These are phyloP conservation scores for Melanargia galathea DNA, from an alignment of 2,888 invertebrate species.

Conservation along the genomic window DNA sequence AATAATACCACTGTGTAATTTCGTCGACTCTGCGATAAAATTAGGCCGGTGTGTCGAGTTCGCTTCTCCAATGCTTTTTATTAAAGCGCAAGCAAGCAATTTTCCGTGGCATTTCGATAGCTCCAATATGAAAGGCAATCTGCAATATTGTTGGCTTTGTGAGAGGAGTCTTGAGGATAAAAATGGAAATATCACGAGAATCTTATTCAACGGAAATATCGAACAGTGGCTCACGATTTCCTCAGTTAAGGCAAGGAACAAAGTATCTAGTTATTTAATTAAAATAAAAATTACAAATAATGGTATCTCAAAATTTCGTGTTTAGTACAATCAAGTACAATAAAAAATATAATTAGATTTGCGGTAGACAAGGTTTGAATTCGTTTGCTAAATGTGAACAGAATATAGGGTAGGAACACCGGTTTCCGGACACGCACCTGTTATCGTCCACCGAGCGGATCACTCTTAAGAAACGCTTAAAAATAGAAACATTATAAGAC, in stretches of 20 bases:
- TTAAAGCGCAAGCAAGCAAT: too few relatives aligned
- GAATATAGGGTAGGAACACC: too few relatives aligned
- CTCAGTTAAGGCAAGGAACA: background rate
- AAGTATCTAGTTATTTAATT: background rate
- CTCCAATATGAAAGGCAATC: conserved; percentile 16
- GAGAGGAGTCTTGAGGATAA: conserved; percentile 14
- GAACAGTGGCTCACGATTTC: background rate
- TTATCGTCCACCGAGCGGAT: too few relatives aligned
- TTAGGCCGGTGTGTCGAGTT: conserved; percentile 21
- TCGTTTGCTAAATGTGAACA: too few relatives aligned
- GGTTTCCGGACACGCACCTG: too few relatives aligned
- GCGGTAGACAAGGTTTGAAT: too few relatives aligned
- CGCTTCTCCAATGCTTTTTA: conserved; percentile 10
- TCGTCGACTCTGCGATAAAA: conserved; percentile 22
- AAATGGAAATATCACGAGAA: conserved; percentile 1
- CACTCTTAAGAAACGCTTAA: too few relatives aligned
- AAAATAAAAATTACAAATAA: background rate
- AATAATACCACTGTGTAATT: conserved; percentile 22
- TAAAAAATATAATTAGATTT: too few relatives aligned
- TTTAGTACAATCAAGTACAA: too few relatives aligned
- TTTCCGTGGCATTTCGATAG: conserved; percentile 8
- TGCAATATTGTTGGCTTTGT: conserved; percentile 18
- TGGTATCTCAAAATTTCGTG: background rate
- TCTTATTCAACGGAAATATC: background rate
- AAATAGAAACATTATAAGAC: too few relatives aligned